A percentile compares a stretch with the other conserved stretches of the same genome.
Evolutionary conservation across 2,113 vertebrate genomes (phyloP).

Genomic region (Pampusana beccarii): DNA sequence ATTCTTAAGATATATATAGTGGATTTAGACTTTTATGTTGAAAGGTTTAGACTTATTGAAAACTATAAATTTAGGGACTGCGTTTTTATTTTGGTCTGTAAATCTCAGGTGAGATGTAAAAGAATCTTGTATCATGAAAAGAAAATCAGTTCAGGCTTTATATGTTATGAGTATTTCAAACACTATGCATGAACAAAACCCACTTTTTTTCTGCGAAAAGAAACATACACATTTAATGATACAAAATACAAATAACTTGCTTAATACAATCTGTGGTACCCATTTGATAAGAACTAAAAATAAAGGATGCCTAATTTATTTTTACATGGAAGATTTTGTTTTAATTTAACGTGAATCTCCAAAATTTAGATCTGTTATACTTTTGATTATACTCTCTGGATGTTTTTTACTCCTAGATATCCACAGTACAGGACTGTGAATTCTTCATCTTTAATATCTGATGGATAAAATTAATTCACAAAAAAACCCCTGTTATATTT

Average conservation of each 20-base stretch:
- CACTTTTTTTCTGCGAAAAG: not conserved
- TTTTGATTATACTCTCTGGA: not conserved
- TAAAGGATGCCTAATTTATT: not conserved
- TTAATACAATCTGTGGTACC: not conserved
- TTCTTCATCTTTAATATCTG: not conserved
- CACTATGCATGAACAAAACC: accelerated
- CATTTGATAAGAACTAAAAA: not conserved
- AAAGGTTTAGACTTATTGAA: not conserved
- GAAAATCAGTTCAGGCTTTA: not conserved
- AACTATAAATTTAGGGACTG: not conserved
- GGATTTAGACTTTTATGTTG: not conserved
- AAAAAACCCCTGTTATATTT: not conserved
- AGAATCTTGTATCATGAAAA: not conserved
- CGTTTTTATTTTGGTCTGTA: not conserved
- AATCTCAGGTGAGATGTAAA: not conserved
- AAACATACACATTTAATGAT: not conserved
- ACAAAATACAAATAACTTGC: not conserved
- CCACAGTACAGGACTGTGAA: not conserved
- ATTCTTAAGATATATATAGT: not conserved
- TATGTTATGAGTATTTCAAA: not conserved
- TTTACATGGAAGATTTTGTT: not conserved
- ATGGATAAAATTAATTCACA: not conserved
- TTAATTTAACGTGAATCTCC: not conserved
- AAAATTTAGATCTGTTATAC: not conserved
- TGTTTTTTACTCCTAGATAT: not conserved